Conservation (phyloP, 2,797 vertebrate species). For the Chaunax sp. region DNA sequence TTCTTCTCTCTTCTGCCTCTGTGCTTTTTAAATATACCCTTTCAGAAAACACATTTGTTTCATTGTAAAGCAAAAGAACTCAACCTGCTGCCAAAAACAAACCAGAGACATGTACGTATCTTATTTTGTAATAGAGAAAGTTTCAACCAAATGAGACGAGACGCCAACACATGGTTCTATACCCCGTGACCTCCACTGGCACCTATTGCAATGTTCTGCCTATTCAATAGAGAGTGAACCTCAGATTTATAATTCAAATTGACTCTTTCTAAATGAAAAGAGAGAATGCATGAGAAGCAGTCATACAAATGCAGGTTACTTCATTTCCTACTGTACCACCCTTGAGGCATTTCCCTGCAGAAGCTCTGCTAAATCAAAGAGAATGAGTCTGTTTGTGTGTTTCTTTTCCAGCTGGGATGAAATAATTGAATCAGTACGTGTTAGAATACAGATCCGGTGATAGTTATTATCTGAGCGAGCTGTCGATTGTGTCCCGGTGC, state of each 20-base stretch:
- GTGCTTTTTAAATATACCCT: constrained; percentile 49
- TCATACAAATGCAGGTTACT: constrained; percentile 60
- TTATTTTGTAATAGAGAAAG: constrained; percentile 41
- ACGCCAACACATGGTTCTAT: constrained; percentile 23
- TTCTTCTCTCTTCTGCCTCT: constrained; percentile 11
- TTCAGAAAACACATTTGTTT: constrained; percentile 33
- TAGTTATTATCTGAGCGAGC: constrained; percentile 55
- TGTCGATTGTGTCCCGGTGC: constrained; percentile 29
- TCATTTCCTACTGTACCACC: constrained; percentile 57
- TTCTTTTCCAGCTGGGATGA: constrained; percentile 45
- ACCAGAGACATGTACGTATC: constrained; percentile 7
- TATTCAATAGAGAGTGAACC: constrained; percentile 49
- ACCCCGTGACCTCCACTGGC: constrained; percentile 13
- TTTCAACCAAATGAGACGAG: constrained; percentile 25
- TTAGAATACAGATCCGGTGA: constrained; percentile 53
- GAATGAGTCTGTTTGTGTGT: constrained; percentile 45
- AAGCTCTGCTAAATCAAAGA: constrained; percentile 43
- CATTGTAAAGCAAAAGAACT: constrained; percentile 34
- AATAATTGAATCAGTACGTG: constrained; percentile 61
- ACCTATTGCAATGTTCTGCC: constrained; percentile 31
- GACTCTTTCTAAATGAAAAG: constrained; percentile 68
- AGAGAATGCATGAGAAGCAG: constrained; percentile 16
- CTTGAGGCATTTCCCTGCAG: constrained; percentile 29
- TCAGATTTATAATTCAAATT: constrained; percentile 64
- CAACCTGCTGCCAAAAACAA: constrained; percentile 23